phyloP scores from a whole-genome alignment of 2,888 invertebrate genomes.

The Heliconius ethilla region DNA sequence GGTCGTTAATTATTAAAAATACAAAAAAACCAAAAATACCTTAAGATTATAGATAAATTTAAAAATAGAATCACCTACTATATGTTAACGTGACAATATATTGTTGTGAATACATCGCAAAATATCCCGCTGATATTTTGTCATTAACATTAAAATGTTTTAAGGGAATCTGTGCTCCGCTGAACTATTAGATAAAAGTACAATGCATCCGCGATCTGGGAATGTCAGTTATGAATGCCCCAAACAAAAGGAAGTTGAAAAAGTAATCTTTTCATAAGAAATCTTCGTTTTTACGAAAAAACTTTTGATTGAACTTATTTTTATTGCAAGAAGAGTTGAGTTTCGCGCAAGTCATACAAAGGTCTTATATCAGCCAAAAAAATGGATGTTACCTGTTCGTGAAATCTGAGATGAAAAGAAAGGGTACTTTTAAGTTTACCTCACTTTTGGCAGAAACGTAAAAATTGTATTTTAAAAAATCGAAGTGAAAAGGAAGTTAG shows the following conservation, averaged over 20 bases:
- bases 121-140: constrained; percentile 76
- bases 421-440: constrained; percentile 72
- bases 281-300: constrained; percentile 70
- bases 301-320: constrained; percentile 73
- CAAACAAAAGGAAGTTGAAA: constrained; percentile 76
- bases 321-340: constrained; percentile 71
- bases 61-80: constrained; percentile 48
- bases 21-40: not conserved
- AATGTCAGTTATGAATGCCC: constrained; percentile 76
- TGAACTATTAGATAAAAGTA: constrained; percentile 70
- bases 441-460: constrained; percentile 66
- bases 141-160: constrained; percentile 72
- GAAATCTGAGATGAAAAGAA: constrained; percentile 79
- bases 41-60: constrained; percentile 7
- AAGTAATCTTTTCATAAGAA: constrained; percentile 57
- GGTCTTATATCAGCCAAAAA: constrained; percentile 65
- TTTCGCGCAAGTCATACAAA: constrained; percentile 76
- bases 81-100: constrained; percentile 59
- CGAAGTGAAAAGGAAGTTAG: constrained; percentile 73
- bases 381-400: constrained; percentile 77
- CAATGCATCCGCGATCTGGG: constrained; percentile 76
- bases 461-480: constrained; percentile 67
- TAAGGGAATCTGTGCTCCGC: constrained; percentile 62
- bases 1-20: not conserved
- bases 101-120: constrained; percentile 73